Conservation (phyloP, 2,888 invertebrate species). For the Neuroscelio doddi region DNA sequence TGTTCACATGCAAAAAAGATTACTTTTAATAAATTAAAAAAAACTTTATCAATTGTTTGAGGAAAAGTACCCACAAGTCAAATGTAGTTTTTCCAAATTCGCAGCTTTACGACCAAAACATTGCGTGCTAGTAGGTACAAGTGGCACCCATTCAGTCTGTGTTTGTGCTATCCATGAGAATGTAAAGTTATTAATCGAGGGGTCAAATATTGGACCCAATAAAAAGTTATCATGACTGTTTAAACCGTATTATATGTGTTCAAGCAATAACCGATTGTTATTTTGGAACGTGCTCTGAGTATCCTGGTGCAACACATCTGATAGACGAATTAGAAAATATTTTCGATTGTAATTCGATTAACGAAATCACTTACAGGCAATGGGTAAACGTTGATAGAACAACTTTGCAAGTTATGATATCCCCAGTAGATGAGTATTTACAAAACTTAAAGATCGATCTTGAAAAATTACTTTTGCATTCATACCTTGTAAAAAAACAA, state of each 20-base stretch:
- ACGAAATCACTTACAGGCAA: slow-evolving; percentile 5
- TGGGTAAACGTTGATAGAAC: slow-evolving; percentile 3
- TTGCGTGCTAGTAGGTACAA: slow-evolving; percentile 26
- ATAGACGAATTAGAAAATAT: slow-evolving; percentile 6
- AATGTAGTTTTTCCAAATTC: slow-evolving; percentile 35
- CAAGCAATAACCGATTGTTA: not conserved
- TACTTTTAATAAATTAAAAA: slow-evolving; percentile 14
- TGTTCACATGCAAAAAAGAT: slow-evolving; percentile 17
- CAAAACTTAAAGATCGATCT: not conserved
- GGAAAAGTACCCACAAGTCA: slow-evolving; percentile 4
- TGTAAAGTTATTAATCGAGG: not conserved
- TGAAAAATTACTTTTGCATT: slow-evolving; percentile 4
- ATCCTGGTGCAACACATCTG: not conserved
- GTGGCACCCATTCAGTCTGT: slow-evolving; percentile 32
- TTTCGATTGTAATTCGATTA: not conserved
- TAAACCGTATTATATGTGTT: not conserved
- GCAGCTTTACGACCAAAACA: slow-evolving; percentile 23
- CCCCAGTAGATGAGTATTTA: slow-evolving; percentile 3
- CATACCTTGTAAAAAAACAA: slow-evolving; percentile 3
- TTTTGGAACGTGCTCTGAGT: not conserved
- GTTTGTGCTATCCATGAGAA: slow-evolving; percentile 14
- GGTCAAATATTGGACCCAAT: not conserved
- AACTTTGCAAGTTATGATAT: not conserved
- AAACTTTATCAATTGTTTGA: slow-evolving; percentile 13
- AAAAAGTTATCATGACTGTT: slow-evolving; percentile 3